Evolutionary conservation across 1,140 invertebrate species (phyloP), one percentile per base, ranked within the genome.

Genomic region (Drosophila ironensis): DNA sequence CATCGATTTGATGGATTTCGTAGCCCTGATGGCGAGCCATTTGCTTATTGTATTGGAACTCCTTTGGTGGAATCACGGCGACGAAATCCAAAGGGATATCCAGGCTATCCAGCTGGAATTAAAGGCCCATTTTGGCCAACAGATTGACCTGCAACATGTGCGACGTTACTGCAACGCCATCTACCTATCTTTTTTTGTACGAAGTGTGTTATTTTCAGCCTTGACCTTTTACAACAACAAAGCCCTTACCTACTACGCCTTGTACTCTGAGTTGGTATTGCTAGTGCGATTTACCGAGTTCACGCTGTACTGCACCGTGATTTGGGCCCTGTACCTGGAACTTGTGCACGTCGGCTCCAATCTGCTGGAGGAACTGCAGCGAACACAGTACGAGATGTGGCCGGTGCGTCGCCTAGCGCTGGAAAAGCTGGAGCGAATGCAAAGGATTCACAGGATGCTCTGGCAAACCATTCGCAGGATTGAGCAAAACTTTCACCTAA

Each of bases 231-330:
- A 52, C 5, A 16, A 8, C 0, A 30, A 45, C 5, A 2, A 57
- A 5, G 9, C 38, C 2, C 1, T 74, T 1, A 30, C 69, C 0
- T n/a, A 41, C 12, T 71, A 47, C 11, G 24, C 25, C 2, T 14
- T 52, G 8, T 84, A 67, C 28, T 86, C 80, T 11, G 70, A 84
- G 16, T 0, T 74, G 0, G 41, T 84, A 4, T 11, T 78, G 3
- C 7, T 84, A 7, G 14, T 46, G 4, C 59, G 59, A 1, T 57
- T 68, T 3, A 45, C 33, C 1, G 73, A 84, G 12, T 78, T 86
- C 4, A 46, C 33, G 3, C 28, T 74, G 9, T 73, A 78, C 9
- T 17, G 41, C 0, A 20, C 14, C 0, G 24, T 78, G 9, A 44
- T 74, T 7, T 17, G 71, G 24, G 53, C 9, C 8, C 59, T 78